Evolutionary conservation across 2,888 invertebrate genomes (phyloP), one percentile per base, ranked within the genome.

Genomic region (Parnassius mnemosyne): DNA sequence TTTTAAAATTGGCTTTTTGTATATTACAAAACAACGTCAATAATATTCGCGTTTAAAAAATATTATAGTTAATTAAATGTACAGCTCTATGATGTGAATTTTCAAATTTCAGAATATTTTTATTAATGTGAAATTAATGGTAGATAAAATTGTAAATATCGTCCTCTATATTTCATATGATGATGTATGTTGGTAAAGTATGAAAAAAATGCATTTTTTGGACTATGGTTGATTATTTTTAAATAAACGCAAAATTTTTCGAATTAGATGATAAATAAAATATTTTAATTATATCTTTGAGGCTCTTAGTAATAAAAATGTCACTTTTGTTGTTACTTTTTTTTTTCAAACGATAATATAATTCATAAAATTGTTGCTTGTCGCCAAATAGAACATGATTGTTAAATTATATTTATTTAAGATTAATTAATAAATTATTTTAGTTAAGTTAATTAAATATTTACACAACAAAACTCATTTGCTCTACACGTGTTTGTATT

Each of bases 61-160:
- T 16, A 43, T 54, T 68, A 68, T 76, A 76, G 74, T 65, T 72
- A 78, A 69, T 57, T 67, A 77, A 78, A 72, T 81, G 79, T 82
- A 83, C 80, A 81, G 80, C 72, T 76, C 68, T 72, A 69, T 61
- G 50, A 71, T 65, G 75, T 77, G 71, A 71, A 78, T 74, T 79
- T 71, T 73, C 68, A 74, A 74, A 74, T 71, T 76, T 68, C 68
- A 70, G 75, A 77, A 75, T 82, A 81, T 84, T 84, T 85, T 85
- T 84, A 79, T 76, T 78, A 79, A 78, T 53, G 53, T 58, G 57
- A 47, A 61, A 53, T 57, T 44, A 76, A 76, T 68, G 69, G 73
- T 74, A 70, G 66, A 73, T 75, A 68, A 64, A 68, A 60, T 59
- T 80, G 79, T 85, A 81, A 74, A 80, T 80, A 80, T 71, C 68